A percentile compares a stretch with the other conserved stretches of the same genome.
phyloP scores from a whole-genome alignment of 2,113 vertebrate genomes.

The Protobothrops mucrosquamatus region DNA sequence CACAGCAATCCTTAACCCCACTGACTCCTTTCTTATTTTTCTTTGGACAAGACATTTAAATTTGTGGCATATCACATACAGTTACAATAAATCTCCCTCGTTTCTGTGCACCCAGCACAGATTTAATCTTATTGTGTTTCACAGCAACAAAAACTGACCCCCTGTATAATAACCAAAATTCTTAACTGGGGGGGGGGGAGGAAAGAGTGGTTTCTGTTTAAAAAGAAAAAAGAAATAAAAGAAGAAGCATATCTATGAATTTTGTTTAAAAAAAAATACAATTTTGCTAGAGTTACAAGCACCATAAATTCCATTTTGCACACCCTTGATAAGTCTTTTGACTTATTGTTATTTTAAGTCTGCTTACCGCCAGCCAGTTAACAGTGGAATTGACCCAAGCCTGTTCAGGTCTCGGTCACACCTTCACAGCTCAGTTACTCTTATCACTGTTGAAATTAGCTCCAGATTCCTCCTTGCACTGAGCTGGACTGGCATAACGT shows the following conservation, averaged over 20 bases:
- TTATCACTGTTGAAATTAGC: constrained; percentile 11
- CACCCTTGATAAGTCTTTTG: constrained; percentile 47
- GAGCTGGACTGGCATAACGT: constrained; percentile 13
- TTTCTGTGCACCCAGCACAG: constrained; percentile 46
- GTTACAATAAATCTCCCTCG: constrained; percentile 56
- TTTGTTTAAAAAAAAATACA: neutral
- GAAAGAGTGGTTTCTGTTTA: neutral
- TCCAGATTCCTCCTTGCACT: neutral
- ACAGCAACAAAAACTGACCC: constrained; percentile 33
- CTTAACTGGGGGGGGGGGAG: neutral
- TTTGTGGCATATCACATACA: constrained; percentile 65
- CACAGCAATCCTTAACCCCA: constrained; percentile 79
- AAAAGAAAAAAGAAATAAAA: neutral
- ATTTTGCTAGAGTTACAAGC: constrained; percentile 32
- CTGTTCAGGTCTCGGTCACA: neutral
- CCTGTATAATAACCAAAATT: constrained; percentile 31
- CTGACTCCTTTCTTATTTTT: neutral
- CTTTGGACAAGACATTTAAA: constrained; percentile 47
- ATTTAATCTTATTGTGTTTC: constrained; percentile 52
- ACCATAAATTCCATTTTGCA: constrained; percentile 30
- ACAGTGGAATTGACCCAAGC: fast-evolving
- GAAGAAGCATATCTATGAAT: fast-evolving
- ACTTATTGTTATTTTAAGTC: neutral
- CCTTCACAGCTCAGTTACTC: constrained; percentile 11
- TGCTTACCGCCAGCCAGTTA: neutral